Evolutionary conservation across 1,140 invertebrate species (phyloP).

Genomic region (Drosophila pallidifrons): DNA sequence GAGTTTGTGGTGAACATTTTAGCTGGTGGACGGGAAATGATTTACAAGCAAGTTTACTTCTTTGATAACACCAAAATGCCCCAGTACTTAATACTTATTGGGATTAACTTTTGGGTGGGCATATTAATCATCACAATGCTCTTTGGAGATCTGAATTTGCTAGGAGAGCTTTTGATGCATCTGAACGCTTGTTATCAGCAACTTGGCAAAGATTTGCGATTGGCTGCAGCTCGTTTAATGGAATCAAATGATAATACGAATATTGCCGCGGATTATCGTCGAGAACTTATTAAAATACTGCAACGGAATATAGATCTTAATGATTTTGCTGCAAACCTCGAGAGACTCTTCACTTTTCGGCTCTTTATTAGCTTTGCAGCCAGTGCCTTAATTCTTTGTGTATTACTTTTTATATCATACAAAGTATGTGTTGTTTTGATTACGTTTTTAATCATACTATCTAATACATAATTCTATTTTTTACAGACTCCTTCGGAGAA

Average conservation of each 20-base stretch:
- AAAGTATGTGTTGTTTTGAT: conserved; percentile 19
- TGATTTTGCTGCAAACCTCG: conserved; percentile 32
- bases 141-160: conserved; percentile 36
- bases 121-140: conserved; percentile 26
- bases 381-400: conserved; percentile 38
- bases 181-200: conserved; percentile 46
- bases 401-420: conserved; percentile 31
- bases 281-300: conserved; percentile 20
- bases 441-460: no score
- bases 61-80: conserved; percentile 28
- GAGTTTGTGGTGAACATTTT: conserved; percentile 26
- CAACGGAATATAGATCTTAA: conserved; percentile 35
- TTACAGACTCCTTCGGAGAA: conserved; percentile 15
- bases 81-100: conserved; percentile 31
- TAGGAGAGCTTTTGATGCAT: conserved; percentile 47
- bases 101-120: conserved; percentile 29
- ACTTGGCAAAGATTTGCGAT: conserved; percentile 28
- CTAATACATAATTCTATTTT: not conserved
- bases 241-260: not conserved
- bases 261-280: conserved; percentile 17
- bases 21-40: conserved; percentile 16
- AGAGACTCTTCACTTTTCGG: conserved; percentile 39
- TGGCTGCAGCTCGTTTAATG: not conserved
- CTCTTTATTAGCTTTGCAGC: conserved; percentile 41
- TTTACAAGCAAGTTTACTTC: conserved; percentile 26